A percentile compares a stretch with the other conserved stretches of the same genome.
phyloP scores from a whole-genome alignment of 2,113 vertebrate species.

The Deroptyus accipitrinus region DNA sequence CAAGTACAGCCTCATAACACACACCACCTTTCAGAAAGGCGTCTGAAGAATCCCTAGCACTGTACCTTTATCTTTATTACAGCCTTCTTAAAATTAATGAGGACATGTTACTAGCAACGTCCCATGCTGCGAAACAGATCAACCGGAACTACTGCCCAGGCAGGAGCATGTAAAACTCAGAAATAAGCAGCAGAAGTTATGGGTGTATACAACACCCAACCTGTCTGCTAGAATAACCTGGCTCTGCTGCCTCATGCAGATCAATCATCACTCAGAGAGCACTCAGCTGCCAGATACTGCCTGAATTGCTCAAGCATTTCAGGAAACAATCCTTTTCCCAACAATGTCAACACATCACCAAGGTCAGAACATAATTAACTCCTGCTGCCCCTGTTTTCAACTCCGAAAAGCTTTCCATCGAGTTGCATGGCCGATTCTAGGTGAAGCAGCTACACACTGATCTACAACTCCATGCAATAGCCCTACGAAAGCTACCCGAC shows the following conservation, averaged over 20 bases:
- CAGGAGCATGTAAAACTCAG: not conserved
- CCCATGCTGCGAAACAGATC: not conserved
- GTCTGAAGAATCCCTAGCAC: not conserved
- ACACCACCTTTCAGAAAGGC: not conserved
- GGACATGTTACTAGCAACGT: accelerated
- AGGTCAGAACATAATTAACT: not conserved
- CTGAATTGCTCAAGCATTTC: not conserved
- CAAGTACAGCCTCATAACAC: accelerated
- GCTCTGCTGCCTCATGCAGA: not conserved
- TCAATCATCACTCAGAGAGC: not conserved
- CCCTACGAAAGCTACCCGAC: accelerated
- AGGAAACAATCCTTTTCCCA: not conserved
- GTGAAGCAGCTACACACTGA: not conserved
- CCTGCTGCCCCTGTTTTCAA: not conserved
- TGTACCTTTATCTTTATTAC: not conserved
- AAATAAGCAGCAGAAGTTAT: not conserved
- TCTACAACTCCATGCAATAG: accelerated
- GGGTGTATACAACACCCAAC: no score
- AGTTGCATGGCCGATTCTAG: not conserved
- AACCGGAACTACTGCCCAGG: not conserved
- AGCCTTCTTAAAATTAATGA: not conserved
- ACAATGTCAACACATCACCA: not conserved
- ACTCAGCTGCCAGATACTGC: not conserved
- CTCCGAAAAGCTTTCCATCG: not conserved
- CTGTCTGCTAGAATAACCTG: accelerated